Evolutionary conservation across 2,113 vertebrate genomes (phyloP).

Genomic region (Indicator maculatus): DNA sequence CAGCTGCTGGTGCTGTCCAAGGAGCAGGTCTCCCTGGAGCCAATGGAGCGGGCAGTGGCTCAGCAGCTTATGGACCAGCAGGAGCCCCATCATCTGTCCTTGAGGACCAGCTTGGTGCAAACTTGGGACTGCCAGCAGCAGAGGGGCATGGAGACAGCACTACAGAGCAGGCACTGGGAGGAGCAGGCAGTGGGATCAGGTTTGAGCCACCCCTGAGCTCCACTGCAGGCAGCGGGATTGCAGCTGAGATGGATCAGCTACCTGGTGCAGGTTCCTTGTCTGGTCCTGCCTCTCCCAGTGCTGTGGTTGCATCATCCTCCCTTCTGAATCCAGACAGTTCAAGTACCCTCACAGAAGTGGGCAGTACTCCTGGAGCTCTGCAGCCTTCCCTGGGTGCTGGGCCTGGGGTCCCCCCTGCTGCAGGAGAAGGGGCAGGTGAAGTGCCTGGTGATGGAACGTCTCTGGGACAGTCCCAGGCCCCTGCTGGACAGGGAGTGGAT

Average conservation of each 20-base stretch:
- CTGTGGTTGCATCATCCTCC: not conserved
- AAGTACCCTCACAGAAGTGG: fast-evolving
- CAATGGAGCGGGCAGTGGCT: fast-evolving
- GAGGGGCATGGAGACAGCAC: not conserved
- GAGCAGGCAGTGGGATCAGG: not conserved
- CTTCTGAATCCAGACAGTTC: not conserved
- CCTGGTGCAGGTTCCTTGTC: not conserved
- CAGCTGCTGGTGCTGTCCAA: not conserved
- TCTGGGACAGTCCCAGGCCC: not conserved
- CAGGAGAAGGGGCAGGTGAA: not conserved
- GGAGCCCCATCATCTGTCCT: not conserved
- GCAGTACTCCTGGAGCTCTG: not conserved
- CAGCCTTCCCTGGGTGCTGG: not conserved
- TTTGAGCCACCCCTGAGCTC: not conserved
- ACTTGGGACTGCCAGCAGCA: not conserved
- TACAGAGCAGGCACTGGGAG: not conserved
- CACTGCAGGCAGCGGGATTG: not conserved
- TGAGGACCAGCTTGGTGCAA: not conserved
- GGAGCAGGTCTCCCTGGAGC: not conserved
- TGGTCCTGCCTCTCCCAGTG: not conserved
- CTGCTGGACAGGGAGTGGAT: not conserved
- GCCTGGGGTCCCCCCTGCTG: not conserved
- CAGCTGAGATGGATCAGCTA: not conserved
- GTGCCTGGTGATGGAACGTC: fast-evolving
- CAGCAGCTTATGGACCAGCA: not conserved